Conservation (phyloP, 2,113 vertebrate genomes). For the Corydoras sp. region DNA sequence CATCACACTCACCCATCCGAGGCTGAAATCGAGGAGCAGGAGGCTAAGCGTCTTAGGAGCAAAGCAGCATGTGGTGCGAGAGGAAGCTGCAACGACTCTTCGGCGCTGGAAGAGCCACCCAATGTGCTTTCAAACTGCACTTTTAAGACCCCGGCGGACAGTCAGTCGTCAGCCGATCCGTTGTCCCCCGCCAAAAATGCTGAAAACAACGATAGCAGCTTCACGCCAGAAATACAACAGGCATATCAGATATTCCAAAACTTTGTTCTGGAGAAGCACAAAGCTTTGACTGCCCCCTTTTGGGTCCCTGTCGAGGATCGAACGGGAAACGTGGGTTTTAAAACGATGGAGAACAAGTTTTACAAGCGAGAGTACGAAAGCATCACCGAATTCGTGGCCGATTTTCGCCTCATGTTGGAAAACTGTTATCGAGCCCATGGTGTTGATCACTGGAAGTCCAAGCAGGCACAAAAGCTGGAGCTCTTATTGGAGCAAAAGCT, state of each 20-base stretch:
- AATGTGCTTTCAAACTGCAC: too few species aligned
- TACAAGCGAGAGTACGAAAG: constrained; percentile 72
- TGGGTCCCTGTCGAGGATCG: constrained; percentile 64
- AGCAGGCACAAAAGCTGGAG: constrained; percentile 92
- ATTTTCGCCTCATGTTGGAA: constrained; percentile 91
- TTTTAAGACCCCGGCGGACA: too few species aligned
- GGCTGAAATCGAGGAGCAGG: too few species aligned
- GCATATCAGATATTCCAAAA: constrained; percentile 81
- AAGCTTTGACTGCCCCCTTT: constrained; percentile 76
- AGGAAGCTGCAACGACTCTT: too few species aligned
- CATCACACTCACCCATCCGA: too few species aligned
- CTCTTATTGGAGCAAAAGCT: constrained; percentile 94
- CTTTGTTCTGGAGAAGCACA: constrained; percentile 85
- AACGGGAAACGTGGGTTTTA: constrained; percentile 67
- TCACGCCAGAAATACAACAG: constrained; percentile 84
- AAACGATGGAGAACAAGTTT: constrained; percentile 87
- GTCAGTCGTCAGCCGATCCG: constrained; percentile 36
- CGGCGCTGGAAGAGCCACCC: too few species aligned
- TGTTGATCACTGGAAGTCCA: constrained; percentile 95
- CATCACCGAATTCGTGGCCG: constrained; percentile 88
- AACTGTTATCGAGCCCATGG: constrained; percentile 86
- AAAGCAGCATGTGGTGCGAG: too few species aligned
- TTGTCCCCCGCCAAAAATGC: constrained; percentile 44
- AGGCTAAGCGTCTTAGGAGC: too few species aligned
- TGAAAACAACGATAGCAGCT: constrained; percentile 57